Base-by-base conservation (phyloP, 2,888 invertebrate species). In the Cataglyphis albicans region DNA sequence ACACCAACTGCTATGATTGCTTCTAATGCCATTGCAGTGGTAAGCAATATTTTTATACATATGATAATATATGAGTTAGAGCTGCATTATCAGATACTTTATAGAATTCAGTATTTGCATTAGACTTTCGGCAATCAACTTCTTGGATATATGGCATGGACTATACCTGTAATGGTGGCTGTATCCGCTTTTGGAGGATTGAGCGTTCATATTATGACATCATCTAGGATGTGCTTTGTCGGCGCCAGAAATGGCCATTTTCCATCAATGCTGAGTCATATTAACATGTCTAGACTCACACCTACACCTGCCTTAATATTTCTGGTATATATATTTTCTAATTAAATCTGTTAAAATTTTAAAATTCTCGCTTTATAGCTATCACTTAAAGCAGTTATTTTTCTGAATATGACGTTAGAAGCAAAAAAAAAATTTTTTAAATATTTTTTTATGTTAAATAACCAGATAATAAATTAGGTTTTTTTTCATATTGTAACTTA, bases 21-120 rank as follows among this genome's bases (percentile, higher is more conserved):
- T 0, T 98, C 99, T 0, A 97, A 98, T 94, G 99, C 99, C 21
- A 99, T 99, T 88, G 99, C 99, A 91, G 98, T 99, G 94, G 98
- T 98, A 94, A 96, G 96, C 21, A 41, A 7, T 59, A 73, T 15
- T 38, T 10, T 57, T 21, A n/a, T 68, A 1, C 9, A n/a, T 32
- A 32, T 72, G 21, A 52, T 4, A 64, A 32, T 57, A 1, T 4
- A 15, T 57, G 4, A 35, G 35, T 32, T 59, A 52, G 1, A 38
- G 7, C 18, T 81, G 6, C 3, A 7, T 32, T 41, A 44, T 29
- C 3, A 10, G 32, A 35, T 35, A 38, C 15, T 65, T 6, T 29
- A 15, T 0, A 59, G 38, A 68, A 85, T 90, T 81, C 25, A 44
- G 18, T 63, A 29, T 57, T 52, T 78, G 59, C 93, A 94, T 65